Percentiles rank a stretch among this genome's conserved stretches.
Evolutionary conservation across 2,113 vertebrate genomes (phyloP).

Genomic region (Scortum barcoo): DNA sequence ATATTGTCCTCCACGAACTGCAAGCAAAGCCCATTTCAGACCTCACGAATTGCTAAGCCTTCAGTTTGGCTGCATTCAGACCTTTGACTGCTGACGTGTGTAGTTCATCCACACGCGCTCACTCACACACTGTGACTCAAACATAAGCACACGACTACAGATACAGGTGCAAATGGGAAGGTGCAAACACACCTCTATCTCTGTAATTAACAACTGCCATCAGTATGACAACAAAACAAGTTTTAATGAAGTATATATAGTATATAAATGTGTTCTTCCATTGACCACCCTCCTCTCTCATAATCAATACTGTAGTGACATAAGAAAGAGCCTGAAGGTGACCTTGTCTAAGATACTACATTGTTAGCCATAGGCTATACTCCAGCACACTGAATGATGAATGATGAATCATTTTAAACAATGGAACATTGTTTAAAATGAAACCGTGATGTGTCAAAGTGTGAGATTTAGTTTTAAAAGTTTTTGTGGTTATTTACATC

Average conservation of each 20-base stretch:
- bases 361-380: neutral
- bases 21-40: constrained; percentile 44
- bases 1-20: constrained; percentile 27
- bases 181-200: neutral
- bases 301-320: neutral
- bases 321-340: neutral
- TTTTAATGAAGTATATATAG: accelerated
- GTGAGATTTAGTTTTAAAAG: neutral
- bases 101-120: constrained; percentile 4
- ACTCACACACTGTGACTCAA: neutral
- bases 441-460: neutral
- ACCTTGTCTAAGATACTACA: neutral
- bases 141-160: neutral
- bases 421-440: no score
- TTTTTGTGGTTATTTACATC: neutral
- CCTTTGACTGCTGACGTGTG: constrained; percentile 18
- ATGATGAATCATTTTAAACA: no score
- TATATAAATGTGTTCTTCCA: neutral
- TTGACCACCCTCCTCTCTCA: neutral
- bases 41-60: constrained; percentile 35
- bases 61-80: constrained; percentile 41
- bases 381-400: neutral
- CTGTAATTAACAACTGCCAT: neutral
- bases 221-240: neutral
- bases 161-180: neutral